Conservation (phyloP, 2,797 vertebrate genomes). For the Capromys pilorides region DNA sequence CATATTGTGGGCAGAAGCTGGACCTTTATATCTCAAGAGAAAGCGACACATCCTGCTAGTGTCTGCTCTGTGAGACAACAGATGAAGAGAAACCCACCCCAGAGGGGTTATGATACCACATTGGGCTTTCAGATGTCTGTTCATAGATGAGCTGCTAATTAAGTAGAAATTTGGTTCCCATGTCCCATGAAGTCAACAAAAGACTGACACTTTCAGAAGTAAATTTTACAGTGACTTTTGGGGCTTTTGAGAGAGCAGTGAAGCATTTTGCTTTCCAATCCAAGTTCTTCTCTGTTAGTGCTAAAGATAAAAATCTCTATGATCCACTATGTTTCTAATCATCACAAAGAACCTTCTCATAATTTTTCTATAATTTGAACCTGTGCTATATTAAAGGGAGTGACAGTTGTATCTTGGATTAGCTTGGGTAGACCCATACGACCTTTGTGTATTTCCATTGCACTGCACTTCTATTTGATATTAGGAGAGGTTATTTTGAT, state of each 20-base stretch:
- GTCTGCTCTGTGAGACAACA: not conserved
- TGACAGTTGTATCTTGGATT: not conserved
- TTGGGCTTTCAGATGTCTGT: conserved; percentile 37
- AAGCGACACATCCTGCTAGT: conserved; percentile 20
- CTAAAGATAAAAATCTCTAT: conserved; percentile 41
- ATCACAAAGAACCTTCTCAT: conserved; percentile 21
- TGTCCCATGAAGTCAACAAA: conserved; percentile 24
- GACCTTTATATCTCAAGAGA: conserved; percentile 1
- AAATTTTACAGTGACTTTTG: conserved; percentile 64
- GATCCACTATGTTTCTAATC: conserved; percentile 41
- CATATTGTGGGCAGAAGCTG: conserved; percentile 28
- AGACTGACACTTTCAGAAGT: conserved; percentile 61
- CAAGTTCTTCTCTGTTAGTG: conserved; percentile 54
- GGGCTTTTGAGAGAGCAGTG: conserved; percentile 61
- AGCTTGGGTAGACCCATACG: not conserved
- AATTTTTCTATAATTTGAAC: conserved; percentile 53
- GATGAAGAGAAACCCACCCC: conserved; percentile 53
- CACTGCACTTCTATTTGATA: conserved; percentile 21
- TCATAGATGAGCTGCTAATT: conserved; percentile 63
- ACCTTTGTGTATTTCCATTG: conserved; percentile 44
- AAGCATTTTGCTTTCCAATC: conserved; percentile 67
- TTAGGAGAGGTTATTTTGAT: conserved; percentile 35
- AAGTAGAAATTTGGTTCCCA: conserved; percentile 56
- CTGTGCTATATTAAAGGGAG: not conserved
- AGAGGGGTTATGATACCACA: conserved; percentile 16